These are phyloP conservation scores for Antedon mediterranea DNA, from an alignment of 53 echinoderm and acorn worm genomes.

Conservation along the genomic window DNA sequence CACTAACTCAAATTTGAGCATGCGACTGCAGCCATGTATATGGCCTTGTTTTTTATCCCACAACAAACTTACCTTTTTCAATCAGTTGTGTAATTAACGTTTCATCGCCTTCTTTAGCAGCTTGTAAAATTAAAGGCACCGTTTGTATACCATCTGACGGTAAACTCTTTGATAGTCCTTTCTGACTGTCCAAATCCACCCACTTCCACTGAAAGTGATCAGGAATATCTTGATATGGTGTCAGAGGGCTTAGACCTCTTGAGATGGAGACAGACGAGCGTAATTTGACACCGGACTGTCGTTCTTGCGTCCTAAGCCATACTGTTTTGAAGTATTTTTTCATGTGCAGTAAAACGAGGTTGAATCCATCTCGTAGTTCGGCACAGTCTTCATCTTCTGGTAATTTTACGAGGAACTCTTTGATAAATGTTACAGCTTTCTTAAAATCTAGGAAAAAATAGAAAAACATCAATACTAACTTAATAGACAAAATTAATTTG, in stretches of 20 bases:
- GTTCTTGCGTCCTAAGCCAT: constrained; percentile 43
- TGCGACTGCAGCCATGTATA: no score
- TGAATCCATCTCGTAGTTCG: constrained; percentile 57
- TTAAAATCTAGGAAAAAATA: constrained; percentile 48
- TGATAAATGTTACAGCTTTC: constrained; percentile 75
- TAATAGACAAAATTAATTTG: no score
- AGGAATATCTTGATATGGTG: constrained; percentile 30
- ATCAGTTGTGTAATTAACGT: constrained; percentile 50
- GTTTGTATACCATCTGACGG: constrained; percentile 55
- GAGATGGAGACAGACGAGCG: constrained; percentile 43
- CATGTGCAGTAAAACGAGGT: constrained; percentile 67
- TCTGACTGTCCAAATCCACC: constrained; percentile 35
- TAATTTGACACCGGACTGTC: neutral
- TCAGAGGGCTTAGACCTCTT: constrained; percentile 28
- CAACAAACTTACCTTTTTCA: constrained; percentile 41
- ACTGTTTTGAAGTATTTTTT: constrained; percentile 75
- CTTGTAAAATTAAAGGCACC: constrained; percentile 56
- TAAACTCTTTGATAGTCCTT: constrained; percentile 48
- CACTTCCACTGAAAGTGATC: constrained; percentile 76
- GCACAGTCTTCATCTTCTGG: constrained; percentile 69
- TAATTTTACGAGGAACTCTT: constrained; percentile 62
- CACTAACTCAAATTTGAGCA: no score
- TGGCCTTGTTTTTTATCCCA: no score
- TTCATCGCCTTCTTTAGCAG: constrained; percentile 61
- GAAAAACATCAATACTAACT: neutral